phyloP scores from a whole-genome alignment of 2,113 vertebrate species.

The Xiphorhynchus elegans region DNA sequence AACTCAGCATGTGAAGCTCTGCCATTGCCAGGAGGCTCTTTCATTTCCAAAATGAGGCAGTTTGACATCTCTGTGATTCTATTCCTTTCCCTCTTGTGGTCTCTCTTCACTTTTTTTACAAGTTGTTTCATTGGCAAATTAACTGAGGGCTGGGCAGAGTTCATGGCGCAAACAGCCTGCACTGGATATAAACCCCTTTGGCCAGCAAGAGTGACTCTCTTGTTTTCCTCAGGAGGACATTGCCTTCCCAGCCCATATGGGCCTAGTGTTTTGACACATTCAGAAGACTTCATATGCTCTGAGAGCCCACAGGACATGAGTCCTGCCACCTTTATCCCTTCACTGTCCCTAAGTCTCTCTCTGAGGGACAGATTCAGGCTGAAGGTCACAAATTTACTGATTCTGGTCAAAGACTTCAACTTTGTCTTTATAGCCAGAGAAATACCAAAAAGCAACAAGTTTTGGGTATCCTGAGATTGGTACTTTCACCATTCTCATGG shows the following conservation, averaged over 20 bases:
- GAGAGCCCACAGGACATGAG: not conserved
- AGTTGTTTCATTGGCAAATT: not conserved
- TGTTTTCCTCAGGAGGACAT: not conserved
- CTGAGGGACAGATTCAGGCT: not conserved
- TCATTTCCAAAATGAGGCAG: constrained; percentile 59
- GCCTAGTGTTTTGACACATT: not conserved
- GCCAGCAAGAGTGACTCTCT: not conserved
- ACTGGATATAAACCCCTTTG: not conserved
- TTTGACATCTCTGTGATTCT: not conserved
- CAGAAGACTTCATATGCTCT: not conserved
- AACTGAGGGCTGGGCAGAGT: not conserved
- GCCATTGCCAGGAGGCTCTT: constrained; percentile 56
- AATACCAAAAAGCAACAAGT: not conserved
- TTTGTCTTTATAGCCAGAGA: not conserved
- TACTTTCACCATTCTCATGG: not conserved
- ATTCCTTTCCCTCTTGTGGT: not conserved
- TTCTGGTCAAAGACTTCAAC: not conserved
- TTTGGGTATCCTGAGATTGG: not conserved
- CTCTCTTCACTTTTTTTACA: constrained; percentile 6
- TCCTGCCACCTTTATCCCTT: not conserved
- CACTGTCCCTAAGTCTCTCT: not conserved
- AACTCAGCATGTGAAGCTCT: constrained; percentile 52
- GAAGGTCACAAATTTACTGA: not conserved
- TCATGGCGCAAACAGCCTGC: not conserved
- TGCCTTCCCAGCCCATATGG: accelerated